Base-by-base conservation (phyloP, 2,888 invertebrate genomes). In the Cenopis cana region DNA sequence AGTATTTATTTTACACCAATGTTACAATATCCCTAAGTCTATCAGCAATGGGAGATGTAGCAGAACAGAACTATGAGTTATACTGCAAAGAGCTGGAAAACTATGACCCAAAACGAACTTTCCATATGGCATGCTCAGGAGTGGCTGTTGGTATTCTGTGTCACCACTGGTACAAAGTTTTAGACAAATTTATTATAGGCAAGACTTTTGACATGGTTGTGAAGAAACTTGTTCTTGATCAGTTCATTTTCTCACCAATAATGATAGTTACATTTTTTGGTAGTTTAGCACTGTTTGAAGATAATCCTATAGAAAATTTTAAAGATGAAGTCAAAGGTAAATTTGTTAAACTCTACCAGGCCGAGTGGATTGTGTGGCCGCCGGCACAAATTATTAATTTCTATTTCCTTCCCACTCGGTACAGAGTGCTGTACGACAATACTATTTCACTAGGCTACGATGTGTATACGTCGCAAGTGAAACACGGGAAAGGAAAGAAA, bases 291-390 rank as follows among this genome's bases (percentile, higher is more conserved):
- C 76, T 96, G n/a, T 90, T 98, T 74, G 98, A 98, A 90, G 90
- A 94, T 9, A 91, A 95, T 74, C 94, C 95, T 0, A 82, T 93
- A 54, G 82, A 94, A 17, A 95, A 97, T 81, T 95, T 97, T 69
- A 94, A 94, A 78, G 88, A 94, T 41, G 97, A 98, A 89, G 93
- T 97, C 12, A 94, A 93, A 77, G 90, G 95, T 20, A 98, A 98
- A 87, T 97, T 97, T 55, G 91, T 95, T 83, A 95, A 94, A 76
- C 89, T 99, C 36, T 98, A 98, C 83, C 90, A 95, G 18, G 98
- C 98, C 0, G 99, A 99, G 85, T 98, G 98, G 97, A 89, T 97
- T 74, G 95, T 99, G 8, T 99, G 99, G 98, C 98, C 99, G 0
- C 97, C 97, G 0, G 98, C 98, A 0, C 99, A 99, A 89, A 91